Conservation (phyloP, 1,140 invertebrate species). For the Odontomachus brunneus region DNA sequence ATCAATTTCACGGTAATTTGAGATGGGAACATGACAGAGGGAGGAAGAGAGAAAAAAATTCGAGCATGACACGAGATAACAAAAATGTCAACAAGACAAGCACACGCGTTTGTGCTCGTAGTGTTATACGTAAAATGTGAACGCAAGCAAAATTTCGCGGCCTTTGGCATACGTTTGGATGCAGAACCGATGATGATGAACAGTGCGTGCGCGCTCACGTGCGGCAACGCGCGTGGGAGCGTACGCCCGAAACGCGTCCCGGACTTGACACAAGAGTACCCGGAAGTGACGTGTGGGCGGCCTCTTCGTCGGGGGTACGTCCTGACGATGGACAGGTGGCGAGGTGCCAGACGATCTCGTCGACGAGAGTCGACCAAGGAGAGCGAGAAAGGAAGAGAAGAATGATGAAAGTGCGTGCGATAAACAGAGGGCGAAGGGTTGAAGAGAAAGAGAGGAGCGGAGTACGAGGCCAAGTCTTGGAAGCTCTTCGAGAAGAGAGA, state of each 20-base stretch:
- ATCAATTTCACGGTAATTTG: conserved; percentile 44
- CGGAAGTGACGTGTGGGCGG: conserved; percentile 64
- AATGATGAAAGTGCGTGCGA: too few relatives aligned
- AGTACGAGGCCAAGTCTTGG: background rate
- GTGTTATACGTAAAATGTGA: conserved; percentile 24
- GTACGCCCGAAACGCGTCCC: conserved; percentile 62
- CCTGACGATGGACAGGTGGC: conserved; percentile 52
- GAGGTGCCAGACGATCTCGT: conserved; percentile 57
- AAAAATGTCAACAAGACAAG: background rate
- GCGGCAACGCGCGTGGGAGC: conserved; percentile 23
- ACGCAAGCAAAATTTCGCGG: conserved; percentile 75
- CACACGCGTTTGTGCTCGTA: conserved; percentile 54
- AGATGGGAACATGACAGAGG: background rate
- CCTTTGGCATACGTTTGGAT: conserved; percentile 83
- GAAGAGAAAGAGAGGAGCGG: background rate
- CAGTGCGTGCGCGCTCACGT: conserved; percentile 26
- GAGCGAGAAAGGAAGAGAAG: background rate
- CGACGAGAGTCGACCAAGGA: conserved; percentile 6
- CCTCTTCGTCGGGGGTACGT: conserved; percentile 50
- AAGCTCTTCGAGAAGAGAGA: background rate
- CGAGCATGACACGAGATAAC: conserved; percentile 3
- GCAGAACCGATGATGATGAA: conserved; percentile 77
- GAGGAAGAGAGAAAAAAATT: conserved; percentile 21
- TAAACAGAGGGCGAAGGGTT: too few relatives aligned
- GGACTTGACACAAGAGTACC: conserved; percentile 73